phyloP scores from a whole-genome alignment of 2,888 invertebrate genomes.

The Hermaeophaga mercurialis region DNA sequence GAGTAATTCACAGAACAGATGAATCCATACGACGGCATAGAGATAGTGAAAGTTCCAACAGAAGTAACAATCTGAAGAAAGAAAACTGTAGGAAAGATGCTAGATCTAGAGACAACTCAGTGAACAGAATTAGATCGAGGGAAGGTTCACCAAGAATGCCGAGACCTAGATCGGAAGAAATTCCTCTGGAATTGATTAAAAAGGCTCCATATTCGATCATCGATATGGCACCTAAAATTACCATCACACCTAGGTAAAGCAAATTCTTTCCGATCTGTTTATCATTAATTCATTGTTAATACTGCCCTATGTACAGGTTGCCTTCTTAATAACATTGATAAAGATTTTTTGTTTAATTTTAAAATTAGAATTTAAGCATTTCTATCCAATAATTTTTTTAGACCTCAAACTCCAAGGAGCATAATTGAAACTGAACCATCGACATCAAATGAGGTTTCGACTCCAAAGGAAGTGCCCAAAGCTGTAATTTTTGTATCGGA shows the following conservation, averaged over 20 bases:
- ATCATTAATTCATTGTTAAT: too few relatives aligned
- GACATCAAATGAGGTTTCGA: constrained; percentile 26
- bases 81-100: constrained; percentile 39
- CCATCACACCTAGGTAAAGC: constrained; percentile 54
- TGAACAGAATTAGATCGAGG: constrained; percentile 61
- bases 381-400: constrained; percentile 8
- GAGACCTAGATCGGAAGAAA: constrained; percentile 77
- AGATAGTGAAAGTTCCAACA: constrained; percentile 48
- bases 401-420: constrained; percentile 56
- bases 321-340: too few relatives aligned
- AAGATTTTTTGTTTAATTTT: too few relatives aligned
- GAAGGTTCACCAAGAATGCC: constrained; percentile 76
- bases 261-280: too few relatives aligned
- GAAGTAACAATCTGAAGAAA: constrained; percentile 41
- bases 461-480: constrained; percentile 36
- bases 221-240: constrained; percentile 55
- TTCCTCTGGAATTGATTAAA: constrained; percentile 79
- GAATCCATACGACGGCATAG: constrained; percentile 42
- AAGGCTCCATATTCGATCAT: constrained; percentile 61
- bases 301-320: too few relatives aligned
- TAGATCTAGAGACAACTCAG: constrained; percentile 42
- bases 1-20: constrained; percentile 53
- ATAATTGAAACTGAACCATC: constrained; percentile 38
- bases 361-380: not conserved
- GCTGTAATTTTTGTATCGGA: constrained; percentile 59